Evolutionary conservation across 2,888 invertebrate species (phyloP), one percentile per base, ranked within the genome.

Genomic region (Serripes groenlandicus): DNA sequence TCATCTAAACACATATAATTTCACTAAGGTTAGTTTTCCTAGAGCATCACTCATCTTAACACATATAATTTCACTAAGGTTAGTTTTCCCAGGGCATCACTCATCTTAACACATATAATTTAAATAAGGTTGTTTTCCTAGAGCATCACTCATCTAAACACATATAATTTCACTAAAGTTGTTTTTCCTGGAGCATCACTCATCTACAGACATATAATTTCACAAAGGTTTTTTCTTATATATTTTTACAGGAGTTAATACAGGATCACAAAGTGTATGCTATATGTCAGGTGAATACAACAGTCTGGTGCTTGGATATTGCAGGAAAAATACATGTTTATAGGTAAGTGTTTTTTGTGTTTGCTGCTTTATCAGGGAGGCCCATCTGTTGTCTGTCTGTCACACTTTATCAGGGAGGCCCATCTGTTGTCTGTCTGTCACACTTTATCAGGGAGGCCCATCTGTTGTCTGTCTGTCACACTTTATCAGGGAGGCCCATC

Each of bases 261-360:
- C 77, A 64, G 18, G 78, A 81, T 5, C 37, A 32, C 3, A 35
- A 23, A 15, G 68, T 86, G 34, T 18, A 75, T 54, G 71, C 97
- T 0, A 96, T 97, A 93, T 97, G 97, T 92, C 96, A 97, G 21
- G 97, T 98, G 1, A 97, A 87, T 32, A 88, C 96, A 85, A 96
- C 89, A 64, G 91, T 99, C 89, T 99, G 99, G 99, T 96, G 98
- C 89, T 98, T 98, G 0, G 98, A 99, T 95, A 97, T 97, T 69
- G 96, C 96, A 1, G 98, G 98, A n/a, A 96, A 97, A 85, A 96
- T 99, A 81, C 97, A 94, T 86, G 89, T 82, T 11, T 58, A 58
- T 26, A 58, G 58, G 58, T 58, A 58, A 49, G 7, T 5, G 2
- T 21, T 21, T 49, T 5, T 21, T 49, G 15, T 15, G 15, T 49